Evolutionary conservation across 2,113 vertebrate genomes (phyloP).

Genomic region (Pangasianodon hypophthalmus): DNA sequence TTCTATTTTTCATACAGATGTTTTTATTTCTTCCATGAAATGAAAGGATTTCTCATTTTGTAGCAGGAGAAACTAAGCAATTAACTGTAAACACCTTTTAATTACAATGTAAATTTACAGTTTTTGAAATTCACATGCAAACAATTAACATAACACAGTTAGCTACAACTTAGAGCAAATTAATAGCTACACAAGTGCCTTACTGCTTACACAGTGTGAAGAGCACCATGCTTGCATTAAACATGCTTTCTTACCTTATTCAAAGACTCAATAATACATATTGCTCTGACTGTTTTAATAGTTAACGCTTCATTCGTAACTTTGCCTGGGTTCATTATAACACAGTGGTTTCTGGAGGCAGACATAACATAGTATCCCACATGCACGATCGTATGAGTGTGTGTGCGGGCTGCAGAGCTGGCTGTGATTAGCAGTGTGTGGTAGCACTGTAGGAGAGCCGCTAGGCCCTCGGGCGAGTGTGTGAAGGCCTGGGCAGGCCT

Average conservation of each 20-base stretch:
- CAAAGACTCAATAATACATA: conserved; percentile 39
- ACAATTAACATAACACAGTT: background rate
- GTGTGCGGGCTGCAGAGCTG: conserved; percentile 43
- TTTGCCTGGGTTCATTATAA: conserved; percentile 31
- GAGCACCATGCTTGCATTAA: conserved; percentile 28
- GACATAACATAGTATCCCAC: conserved; percentile 21
- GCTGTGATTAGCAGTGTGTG: conserved; percentile 60
- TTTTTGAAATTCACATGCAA: background rate
- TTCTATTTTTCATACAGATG: background rate
- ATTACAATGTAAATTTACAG: background rate
- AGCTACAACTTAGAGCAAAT: conserved; percentile 27
- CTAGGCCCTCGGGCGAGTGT: conserved; percentile 66
- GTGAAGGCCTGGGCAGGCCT: conserved; percentile 70
- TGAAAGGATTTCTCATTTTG: background rate
- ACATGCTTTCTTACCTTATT: conserved; percentile 39
- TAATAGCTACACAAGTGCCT: conserved; percentile 26
- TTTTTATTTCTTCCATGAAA: background rate
- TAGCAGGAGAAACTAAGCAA: background rate
- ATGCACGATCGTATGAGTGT: conserved; percentile 14
- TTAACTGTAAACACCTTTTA: background rate
- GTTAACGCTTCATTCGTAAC: conserved; percentile 43
- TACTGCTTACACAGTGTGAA: conserved; percentile 15
- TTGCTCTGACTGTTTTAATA: conserved; percentile 43
- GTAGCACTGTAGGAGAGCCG: conserved; percentile 60
- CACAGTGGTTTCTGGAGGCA: conserved; percentile 3